Evolutionary conservation across 2,888 invertebrate genomes (phyloP).

Genomic region (Zaprionus lineosus): DNA sequence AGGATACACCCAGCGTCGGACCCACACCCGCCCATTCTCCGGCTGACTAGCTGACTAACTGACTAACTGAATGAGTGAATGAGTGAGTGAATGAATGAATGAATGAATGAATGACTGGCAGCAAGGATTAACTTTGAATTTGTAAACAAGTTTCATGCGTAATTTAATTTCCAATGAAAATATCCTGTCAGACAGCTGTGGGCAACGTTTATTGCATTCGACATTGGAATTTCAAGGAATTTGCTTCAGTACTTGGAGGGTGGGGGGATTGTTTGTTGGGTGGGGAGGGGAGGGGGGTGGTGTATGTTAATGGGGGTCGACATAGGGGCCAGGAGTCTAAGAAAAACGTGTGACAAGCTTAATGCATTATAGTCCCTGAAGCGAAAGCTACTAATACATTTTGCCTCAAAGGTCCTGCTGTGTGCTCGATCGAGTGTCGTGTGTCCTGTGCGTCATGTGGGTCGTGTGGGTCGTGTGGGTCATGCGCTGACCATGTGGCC

Average conservation of each 20-base stretch:
- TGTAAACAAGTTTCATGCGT: slow-evolving; percentile 74
- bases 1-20: slow-evolving; percentile 15
- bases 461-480: too few relatives aligned
- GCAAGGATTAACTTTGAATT: slow-evolving; percentile 68
- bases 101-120: slow-evolving; percentile 36
- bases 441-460: too few relatives aligned
- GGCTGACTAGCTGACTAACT: not conserved
- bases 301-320: not conserved
- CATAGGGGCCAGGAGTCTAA: too few relatives aligned
- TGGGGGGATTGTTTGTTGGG: not conserved
- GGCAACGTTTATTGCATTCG: slow-evolving; percentile 55
- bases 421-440: slow-evolving; percentile 1
- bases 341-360: slow-evolving; percentile 60
- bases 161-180: slow-evolving; percentile 72
- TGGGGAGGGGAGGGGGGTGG: not conserved
- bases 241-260: not conserved
- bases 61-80: too few relatives aligned
- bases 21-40: too few relatives aligned
- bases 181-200: slow-evolving; percentile 40
- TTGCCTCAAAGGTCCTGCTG: slow-evolving; percentile 21
- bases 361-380: slow-evolving; percentile 54
- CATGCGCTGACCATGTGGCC: too few relatives aligned
- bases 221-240: slow-evolving; percentile 33
- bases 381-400: slow-evolving; percentile 40
- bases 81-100: too few relatives aligned